phyloP scores from a whole-genome alignment of 2,888 invertebrate genomes.

The Apotomis betuletana region DNA sequence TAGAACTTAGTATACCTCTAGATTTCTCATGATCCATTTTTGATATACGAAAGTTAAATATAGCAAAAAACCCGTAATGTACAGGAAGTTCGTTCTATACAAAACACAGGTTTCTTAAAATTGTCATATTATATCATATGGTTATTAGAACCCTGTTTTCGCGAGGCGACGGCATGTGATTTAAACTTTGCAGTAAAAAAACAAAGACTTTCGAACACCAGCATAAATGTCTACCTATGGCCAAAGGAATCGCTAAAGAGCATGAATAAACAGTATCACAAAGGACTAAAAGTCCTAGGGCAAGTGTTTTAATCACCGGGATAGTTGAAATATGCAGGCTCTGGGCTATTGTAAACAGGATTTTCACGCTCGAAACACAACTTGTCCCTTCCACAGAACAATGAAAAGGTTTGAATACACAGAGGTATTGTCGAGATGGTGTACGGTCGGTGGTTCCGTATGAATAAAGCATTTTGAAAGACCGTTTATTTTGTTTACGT shows the following conservation, averaged over 20 bases:
- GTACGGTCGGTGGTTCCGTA: conserved; percentile 4
- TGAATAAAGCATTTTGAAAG: conserved; percentile 2
- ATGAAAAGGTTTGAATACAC: conserved; percentile 35
- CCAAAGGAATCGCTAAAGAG: conserved; percentile 24
- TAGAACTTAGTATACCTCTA: too few relatives aligned
- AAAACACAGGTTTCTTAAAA: too few relatives aligned
- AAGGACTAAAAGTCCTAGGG: conserved; percentile 21
- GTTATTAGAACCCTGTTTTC: too few relatives aligned
- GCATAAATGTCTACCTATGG: too few relatives aligned
- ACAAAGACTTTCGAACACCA: not conserved
- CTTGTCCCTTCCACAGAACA: conserved; percentile 27
- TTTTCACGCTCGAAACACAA: conserved; percentile 34
- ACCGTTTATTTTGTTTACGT: conserved; percentile 4
- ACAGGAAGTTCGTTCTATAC: too few relatives aligned
- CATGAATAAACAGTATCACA: conserved; percentile 31
- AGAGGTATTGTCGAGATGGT: conserved; percentile 25
- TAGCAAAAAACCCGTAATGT: too few relatives aligned
- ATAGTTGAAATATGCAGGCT: conserved; percentile 34
- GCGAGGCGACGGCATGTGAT: too few relatives aligned
- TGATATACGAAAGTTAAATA: too few relatives aligned
- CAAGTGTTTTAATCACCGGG: conserved; percentile 32
- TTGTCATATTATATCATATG: too few relatives aligned
- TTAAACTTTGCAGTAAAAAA: not conserved
- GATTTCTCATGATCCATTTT: too few relatives aligned
- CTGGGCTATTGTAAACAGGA: conserved; percentile 37